These are phyloP conservation scores for Drosophila bifasciata DNA, from an alignment of 1,140 invertebrate species.

Conservation along the genomic window DNA sequence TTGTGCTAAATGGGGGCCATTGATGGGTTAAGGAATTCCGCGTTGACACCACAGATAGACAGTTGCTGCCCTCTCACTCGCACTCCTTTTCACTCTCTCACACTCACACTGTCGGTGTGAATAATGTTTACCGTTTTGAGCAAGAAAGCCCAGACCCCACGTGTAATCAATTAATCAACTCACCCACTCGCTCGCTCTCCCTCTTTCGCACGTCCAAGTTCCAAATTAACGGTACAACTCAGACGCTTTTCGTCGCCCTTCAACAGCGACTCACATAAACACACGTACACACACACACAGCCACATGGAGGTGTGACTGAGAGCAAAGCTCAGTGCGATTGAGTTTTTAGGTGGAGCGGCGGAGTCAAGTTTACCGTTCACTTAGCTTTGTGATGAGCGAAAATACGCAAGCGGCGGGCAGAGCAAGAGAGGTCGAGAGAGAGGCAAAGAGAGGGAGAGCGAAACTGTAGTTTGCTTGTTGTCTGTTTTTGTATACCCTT, in stretches of 20 bases:
- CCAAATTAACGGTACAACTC: slow-evolving; percentile 40
- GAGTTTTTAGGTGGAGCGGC: slow-evolving; percentile 30
- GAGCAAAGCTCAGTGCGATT: slow-evolving; percentile 21
- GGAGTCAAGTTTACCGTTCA: slow-evolving; percentile 35
- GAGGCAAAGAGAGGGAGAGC: not conserved
- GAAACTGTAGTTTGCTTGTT: too few species aligned
- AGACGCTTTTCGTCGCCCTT: slow-evolving; percentile 22
- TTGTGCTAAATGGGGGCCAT: too few species aligned
- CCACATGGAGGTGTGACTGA: not conserved
- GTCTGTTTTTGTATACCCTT: too few species aligned
- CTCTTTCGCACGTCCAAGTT: not conserved
- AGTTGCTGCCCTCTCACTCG: too few species aligned
- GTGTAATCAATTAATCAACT: slow-evolving; percentile 67
- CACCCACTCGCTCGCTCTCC: not conserved
- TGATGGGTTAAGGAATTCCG: too few species aligned
- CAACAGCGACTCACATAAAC: not conserved
- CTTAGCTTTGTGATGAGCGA: slow-evolving; percentile 1
- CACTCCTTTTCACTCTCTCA: not conserved
- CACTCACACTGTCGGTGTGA: not conserved
- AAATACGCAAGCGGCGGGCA: slow-evolving; percentile 17
- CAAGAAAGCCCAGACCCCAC: slow-evolving; percentile 29
- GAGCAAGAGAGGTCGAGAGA: not conserved
- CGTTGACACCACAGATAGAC: too few species aligned
- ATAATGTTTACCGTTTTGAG: slow-evolving; percentile 16
- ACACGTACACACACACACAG: not conserved